These are phyloP conservation scores for Choristoneura fumiferana DNA, from an alignment of 1,140 invertebrate genomes.

Conservation along the genomic window DNA sequence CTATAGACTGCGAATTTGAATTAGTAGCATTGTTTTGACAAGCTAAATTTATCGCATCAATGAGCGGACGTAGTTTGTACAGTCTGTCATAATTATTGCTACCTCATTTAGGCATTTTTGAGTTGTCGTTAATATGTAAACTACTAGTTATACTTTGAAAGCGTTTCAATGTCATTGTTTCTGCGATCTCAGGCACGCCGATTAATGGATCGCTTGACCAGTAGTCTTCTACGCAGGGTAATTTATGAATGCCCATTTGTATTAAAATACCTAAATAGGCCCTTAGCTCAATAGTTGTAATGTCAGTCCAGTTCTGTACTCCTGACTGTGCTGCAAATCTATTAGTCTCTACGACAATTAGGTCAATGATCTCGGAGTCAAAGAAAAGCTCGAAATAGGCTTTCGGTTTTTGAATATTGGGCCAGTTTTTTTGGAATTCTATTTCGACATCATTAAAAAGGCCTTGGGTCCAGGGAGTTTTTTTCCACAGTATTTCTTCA, in stretches of 20 bases:
- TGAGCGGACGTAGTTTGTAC: conserved; percentile 52
- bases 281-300: background rate
- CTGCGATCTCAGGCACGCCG: conserved; percentile 51
- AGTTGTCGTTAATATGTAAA: conserved; percentile 59
- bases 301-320: background rate
- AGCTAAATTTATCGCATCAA: conserved; percentile 39
- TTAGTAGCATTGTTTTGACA: conserved; percentile 38
- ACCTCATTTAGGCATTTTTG: conserved; percentile 37
- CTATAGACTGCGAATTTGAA: conserved; percentile 41
- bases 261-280: background rate
- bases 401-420: no score
- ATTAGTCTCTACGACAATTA: background rate
- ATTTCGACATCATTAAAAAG: no score
- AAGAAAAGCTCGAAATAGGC: no score
- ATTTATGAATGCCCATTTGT: background rate
- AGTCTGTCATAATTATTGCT: conserved; percentile 55
- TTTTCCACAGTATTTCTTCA: no score
- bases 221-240: background rate
- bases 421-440: no score
- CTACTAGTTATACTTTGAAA: conserved; percentile 54
- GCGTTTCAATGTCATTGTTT: conserved; percentile 57
- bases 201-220: background rate
- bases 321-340: background rate
- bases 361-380: background rate
- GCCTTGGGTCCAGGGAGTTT: no score